Base-by-base conservation (phyloP, 2,113 vertebrate genomes). In the Gymnogyps californianus region DNA sequence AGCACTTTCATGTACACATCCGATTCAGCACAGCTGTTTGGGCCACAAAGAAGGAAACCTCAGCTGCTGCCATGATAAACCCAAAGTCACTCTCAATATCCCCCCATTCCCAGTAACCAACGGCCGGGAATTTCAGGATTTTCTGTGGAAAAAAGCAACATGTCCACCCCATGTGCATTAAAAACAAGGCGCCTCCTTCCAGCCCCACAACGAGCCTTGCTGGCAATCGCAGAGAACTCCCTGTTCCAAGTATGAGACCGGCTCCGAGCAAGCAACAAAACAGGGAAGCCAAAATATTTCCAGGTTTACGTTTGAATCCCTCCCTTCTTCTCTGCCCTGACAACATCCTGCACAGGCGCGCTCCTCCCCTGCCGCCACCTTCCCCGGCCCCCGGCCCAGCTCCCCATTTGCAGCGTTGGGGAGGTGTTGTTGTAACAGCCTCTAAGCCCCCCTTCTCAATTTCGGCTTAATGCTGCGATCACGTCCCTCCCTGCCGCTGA, bases 351-450 rank as follows among this genome's bases (percentile, higher is more conserved):
- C 75, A 79, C 90, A 61, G 93, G 44, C 79, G 6, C 1, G 15
- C 36, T 77, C 79, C 67, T 66, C 64, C 29, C 44, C 49, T 29
- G 36, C 54, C 5, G 16, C 69, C 62, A 75, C 82, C 22, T 92
- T 78, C 49, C 57, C 36, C 6, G 9, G 44, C 47, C 58, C 62
- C 38, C 26, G 28, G 65, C 75, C 70, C 65, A 3, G 58, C 8
- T 83, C 71, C 74, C 52, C 15, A 3, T 59, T 96, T 96, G 34
- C 93, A 93, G 94, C 57, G 15, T 3, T 59, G 6, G 8, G 32
- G 93, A 92, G 96, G 87, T 95, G 96, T 77, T 96, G 87, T 95
- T 97, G 94, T 78, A 93, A 94, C 76, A 93, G 76, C 86, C 72
- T 64, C 83, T 85, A 81, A 94, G 80, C 67, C 83, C 92, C 79